These are phyloP conservation scores for Macrosiphum euphorbiae DNA, from an alignment of 2,888 invertebrate species.

Conservation along the genomic window DNA sequence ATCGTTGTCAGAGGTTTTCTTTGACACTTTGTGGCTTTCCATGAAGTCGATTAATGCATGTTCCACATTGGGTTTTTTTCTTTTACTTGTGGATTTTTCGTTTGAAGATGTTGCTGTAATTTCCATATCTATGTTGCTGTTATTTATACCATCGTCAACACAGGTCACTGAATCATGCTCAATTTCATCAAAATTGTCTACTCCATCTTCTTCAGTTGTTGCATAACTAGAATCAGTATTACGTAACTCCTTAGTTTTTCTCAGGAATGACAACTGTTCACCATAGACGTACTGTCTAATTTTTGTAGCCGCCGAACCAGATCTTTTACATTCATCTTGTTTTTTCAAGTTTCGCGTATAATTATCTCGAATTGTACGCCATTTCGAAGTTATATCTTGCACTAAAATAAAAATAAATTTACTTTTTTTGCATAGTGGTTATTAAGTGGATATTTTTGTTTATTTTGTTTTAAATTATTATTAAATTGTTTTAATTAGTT, in stretches of 20 bases:
- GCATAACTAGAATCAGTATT: too few relatives aligned
- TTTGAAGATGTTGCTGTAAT: slow-evolving; percentile 1
- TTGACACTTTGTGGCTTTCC: slow-evolving; percentile 15
- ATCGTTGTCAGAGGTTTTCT: slow-evolving; percentile 19
- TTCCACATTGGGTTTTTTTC: slow-evolving; percentile 34
- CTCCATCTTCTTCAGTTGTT: background rate
- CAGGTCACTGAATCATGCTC: slow-evolving; percentile 12
- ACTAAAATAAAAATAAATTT: slow-evolving; percentile 23
- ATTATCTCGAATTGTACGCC: slow-evolving; percentile 16
- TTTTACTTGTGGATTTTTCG: slow-evolving; percentile 7
- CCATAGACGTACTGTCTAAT: slow-evolving; percentile 23
- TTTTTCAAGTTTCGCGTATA: slow-evolving; percentile 36
- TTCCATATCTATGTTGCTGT: background rate
- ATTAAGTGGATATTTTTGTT: slow-evolving; percentile 23
- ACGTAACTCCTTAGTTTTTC: slow-evolving; percentile 2
- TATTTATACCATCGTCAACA: slow-evolving; percentile 21
- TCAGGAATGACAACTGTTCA: slow-evolving; percentile 30
- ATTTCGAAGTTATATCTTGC: slow-evolving; percentile 35
- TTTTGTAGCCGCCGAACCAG: slow-evolving; percentile 60
- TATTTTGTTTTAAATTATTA: slow-evolving; percentile 38
- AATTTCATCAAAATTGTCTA: slow-evolving; percentile 19
- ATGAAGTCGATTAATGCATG: slow-evolving; percentile 29
- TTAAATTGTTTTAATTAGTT: slow-evolving; percentile 41
- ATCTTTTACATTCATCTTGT: slow-evolving; percentile 26
- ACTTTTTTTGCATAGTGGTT: background rate